These are phyloP conservation scores for Drosophila niveifrons DNA, from an alignment of 2,888 invertebrate genomes.

Conservation along the genomic window DNA sequence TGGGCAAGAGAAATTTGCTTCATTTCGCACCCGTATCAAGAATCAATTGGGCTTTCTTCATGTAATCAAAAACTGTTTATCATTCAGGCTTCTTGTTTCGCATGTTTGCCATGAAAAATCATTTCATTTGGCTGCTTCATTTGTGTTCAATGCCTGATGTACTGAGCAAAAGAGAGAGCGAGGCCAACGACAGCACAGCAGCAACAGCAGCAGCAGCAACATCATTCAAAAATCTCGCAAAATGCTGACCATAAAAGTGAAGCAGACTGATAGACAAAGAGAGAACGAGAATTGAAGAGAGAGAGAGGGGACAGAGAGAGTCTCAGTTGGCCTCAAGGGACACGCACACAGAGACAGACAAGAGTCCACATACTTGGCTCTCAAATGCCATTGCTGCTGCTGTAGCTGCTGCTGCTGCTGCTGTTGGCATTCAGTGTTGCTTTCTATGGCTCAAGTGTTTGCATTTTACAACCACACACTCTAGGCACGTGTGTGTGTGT, in stretches of 20 bases:
- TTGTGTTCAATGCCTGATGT: slow-evolving; percentile 20
- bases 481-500: slow-evolving; percentile 22
- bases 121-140: slow-evolving; percentile 37
- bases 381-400: slow-evolving; percentile 19
- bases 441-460: slow-evolving; percentile 75
- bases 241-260: slow-evolving; percentile 51
- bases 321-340: slow-evolving; percentile 10
- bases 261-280: not conserved
- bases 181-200: not conserved
- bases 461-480: slow-evolving; percentile 75
- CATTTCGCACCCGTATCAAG: not conserved
- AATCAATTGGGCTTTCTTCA: slow-evolving; percentile 15
- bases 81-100: slow-evolving; percentile 7
- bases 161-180: too few species aligned
- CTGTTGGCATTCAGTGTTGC: slow-evolving; percentile 56
- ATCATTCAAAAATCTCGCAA: slow-evolving; percentile 45
- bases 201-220: slow-evolving; percentile 25
- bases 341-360: slow-evolving; percentile 1
- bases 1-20: not conserved
- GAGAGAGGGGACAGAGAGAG: not conserved
- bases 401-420: slow-evolving; percentile 25
- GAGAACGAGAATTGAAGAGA: too few species aligned
- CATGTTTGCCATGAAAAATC: slow-evolving; percentile 6
- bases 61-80: slow-evolving; percentile 20
- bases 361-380: slow-evolving; percentile 9